Evolutionary conservation across 2,797 vertebrate genomes (phyloP), one percentile per base, ranked within the genome.

Genomic region (Molothrus aeneus): DNA sequence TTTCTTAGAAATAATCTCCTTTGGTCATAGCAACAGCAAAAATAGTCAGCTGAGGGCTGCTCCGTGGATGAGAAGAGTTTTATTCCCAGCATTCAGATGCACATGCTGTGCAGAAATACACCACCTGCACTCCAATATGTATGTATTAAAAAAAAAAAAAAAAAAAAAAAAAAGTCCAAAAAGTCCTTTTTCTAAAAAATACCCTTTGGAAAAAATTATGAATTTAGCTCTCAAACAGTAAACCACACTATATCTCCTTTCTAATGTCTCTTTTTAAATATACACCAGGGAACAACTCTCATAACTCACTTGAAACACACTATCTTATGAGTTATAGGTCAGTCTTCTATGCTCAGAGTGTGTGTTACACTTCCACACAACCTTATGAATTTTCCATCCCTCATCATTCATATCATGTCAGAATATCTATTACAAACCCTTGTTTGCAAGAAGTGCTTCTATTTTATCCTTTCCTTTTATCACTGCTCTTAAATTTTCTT

Each of bases 351-450:
- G 19, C 25, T 43, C 21, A 45, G 60, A 90, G 28, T 66, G 48
- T 80, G 82, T 77, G 70, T 80, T 94, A 74, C 88, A 90, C 80
- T 94, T 92, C 91, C 70, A 66, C 71, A 92, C 32, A 77, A 50
- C 12, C 34, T 93, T 94, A 96, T 93, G 95, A 96, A 95, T 97
- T 91, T 90, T 95, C 90, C 83, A 80, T 89, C 94, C 73, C 88
- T 74, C 68, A 59, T 94, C 82, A 92, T 84, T 94, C 61, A 91
- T 29, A 88, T 45, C 6, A 8, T 92, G 95, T 75, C 93, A 91
- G 86, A 79, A 96, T 95, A 94, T 92, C 86, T 92, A 94, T 96
- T 94, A 90, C 69, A 95, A 93, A 91, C 59, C 47, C 83, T 80
- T 74, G 86, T 95, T 84, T 94, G 91, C 87, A 80, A 70, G 86